Evolutionary conservation across 2,113 vertebrate species (phyloP), one percentile per base, ranked within the genome.

Genomic region (Muntiacus muntjak): DNA sequence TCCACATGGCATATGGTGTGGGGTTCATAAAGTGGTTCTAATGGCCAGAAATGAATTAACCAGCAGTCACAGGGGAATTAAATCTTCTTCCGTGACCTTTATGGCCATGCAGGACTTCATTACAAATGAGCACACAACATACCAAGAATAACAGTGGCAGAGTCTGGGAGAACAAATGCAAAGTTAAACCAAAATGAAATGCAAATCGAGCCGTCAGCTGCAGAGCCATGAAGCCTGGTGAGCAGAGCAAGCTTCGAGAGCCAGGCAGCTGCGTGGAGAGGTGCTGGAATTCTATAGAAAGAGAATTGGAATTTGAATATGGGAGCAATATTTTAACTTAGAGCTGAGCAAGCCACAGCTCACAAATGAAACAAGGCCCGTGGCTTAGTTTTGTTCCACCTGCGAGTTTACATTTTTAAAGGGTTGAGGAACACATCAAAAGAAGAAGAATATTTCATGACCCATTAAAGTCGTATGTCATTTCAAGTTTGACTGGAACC

Each of bases 1-100:
- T 98, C 98, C 98, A 96, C 95, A 97, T 97, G 97, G 97, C 98
- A 94, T 81, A 74, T 62, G 33, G 50, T 30, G 26, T 33, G 30
- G 58, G 23, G 67, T 52, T 96, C 90, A 67, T 33, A 23, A 96
- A 94, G 78, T 13, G 15, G 11, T 50, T 95, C 67, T 86, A 19
- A 87, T 40, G 87, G 87, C 95, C 95, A 93, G 91, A 97, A 94
- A 96, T 36, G 85, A 92, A 87, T 94, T 90, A 88, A 86, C 91
- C 13, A 36, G 26, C 33, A 87, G 36, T 55, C 95, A 28, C 30
- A 26, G 36, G 64, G 57, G 91, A 87, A 95, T 30, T n/a, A 60
- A 81, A 43, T 47, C 71, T 96, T 91, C 86, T 60, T 76, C 25
- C 3, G 12, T 96, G 96, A 93, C 28, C 85, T 96, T 93, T 84